Conservation (phyloP, 1,140 invertebrate species). For the Radopholus similis region DNA sequence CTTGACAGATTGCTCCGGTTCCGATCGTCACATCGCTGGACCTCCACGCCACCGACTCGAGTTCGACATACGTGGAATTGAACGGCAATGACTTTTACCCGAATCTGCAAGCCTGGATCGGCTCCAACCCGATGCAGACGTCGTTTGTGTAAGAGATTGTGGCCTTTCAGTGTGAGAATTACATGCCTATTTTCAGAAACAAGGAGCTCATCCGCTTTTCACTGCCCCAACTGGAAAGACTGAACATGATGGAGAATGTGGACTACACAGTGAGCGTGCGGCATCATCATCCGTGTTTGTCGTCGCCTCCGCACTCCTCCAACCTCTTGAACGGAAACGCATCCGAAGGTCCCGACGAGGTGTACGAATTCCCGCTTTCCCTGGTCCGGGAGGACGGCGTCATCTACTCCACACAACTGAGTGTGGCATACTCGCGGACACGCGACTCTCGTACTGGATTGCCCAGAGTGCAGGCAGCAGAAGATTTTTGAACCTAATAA, state of each 20-base stretch:
- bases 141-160: constrained; percentile 72
- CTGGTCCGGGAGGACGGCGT: constrained; percentile 87
- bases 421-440: constrained; percentile 71
- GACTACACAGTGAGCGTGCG: constrained; percentile 60
- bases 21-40: constrained; percentile 89
- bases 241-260: constrained; percentile 60
- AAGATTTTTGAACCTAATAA: too few relatives aligned
- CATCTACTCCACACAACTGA: constrained; percentile 94
- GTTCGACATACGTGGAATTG: constrained; percentile 77
- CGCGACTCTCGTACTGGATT: not conserved
- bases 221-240: constrained; percentile 68
- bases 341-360: constrained; percentile 59
- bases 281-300: constrained; percentile 86
- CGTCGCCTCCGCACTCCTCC: not conserved
- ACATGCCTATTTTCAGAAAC: constrained; percentile 91
- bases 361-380: constrained; percentile 80
- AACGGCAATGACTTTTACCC: constrained; percentile 95
- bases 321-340: not conserved
- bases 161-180: constrained; percentile 3
- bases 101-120: constrained; percentile 92
- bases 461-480: not conserved
- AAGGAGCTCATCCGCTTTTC: constrained; percentile 83
- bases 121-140: constrained; percentile 94
- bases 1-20: constrained; percentile 75
- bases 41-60: constrained; percentile 65